phyloP scores from a whole-genome alignment of 53 echinoderm and acorn worm genomes.

The Echinarachnius parma region DNA sequence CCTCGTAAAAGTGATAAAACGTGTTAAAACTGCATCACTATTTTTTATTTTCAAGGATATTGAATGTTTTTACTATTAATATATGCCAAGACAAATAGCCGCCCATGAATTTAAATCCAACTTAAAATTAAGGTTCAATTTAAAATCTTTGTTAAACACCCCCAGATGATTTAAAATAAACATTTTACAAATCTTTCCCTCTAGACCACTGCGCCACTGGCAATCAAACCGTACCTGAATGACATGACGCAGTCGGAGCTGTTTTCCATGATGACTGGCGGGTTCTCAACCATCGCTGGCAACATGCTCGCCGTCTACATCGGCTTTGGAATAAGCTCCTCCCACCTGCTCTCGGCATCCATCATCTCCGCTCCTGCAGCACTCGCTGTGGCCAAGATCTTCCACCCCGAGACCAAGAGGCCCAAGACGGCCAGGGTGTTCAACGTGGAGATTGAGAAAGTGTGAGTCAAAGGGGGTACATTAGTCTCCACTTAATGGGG shows the following conservation, averaged over 20 bases:
- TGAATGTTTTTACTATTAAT: too few species aligned
- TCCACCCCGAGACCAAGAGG: slow-evolving; percentile 72
- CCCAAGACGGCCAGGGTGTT: slow-evolving; percentile 71
- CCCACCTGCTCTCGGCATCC: slow-evolving; percentile 93
- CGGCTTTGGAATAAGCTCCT: slow-evolving; percentile 80
- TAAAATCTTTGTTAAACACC: too few species aligned
- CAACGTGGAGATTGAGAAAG: slow-evolving; percentile 39
- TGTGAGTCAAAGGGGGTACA: background rate
- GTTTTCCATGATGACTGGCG: slow-evolving; percentile 77
- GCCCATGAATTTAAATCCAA: too few species aligned
- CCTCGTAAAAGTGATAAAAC: background rate
- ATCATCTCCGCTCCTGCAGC: slow-evolving; percentile 99
- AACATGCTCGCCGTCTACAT: slow-evolving; percentile 93
- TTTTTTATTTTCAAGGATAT: too few species aligned
- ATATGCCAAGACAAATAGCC: too few species aligned
- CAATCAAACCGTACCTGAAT: slow-evolving; percentile 88
- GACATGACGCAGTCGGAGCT: slow-evolving; percentile 93
- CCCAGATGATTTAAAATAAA: too few species aligned
- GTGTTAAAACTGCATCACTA: too few species aligned
- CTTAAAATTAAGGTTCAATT: too few species aligned
- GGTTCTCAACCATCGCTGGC: slow-evolving; percentile 94
- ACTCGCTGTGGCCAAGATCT: slow-evolving; percentile 86
- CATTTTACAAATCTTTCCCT: too few species aligned
- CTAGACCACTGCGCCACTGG: slow-evolving; percentile 95
- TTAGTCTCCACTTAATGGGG: too few species aligned